Evolutionary conservation across 2,113 vertebrate species (phyloP).

Genomic region (Hemibates koningsi): DNA sequence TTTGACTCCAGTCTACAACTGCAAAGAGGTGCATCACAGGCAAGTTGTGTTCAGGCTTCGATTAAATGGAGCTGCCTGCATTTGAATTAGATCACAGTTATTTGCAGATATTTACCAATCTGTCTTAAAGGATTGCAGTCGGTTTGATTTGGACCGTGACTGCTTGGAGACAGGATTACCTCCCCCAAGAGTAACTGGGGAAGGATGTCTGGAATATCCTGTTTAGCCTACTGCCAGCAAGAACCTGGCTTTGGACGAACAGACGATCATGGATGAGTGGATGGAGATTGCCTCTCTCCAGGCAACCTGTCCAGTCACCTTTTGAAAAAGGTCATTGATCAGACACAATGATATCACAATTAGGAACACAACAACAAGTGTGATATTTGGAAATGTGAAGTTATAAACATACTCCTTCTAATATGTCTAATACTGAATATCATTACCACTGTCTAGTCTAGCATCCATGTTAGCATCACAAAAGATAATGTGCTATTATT

Average conservation of each 20-base stretch:
- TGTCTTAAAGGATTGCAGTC: background rate
- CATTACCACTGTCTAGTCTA: background rate
- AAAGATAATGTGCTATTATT: background rate
- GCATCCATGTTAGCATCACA: background rate
- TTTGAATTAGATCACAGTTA: background rate
- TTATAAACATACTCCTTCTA: background rate
- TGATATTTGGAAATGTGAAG: background rate
- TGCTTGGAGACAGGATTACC: background rate
- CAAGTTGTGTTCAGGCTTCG: background rate
- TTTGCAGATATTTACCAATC: background rate
- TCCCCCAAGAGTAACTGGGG: background rate
- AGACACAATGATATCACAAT: background rate
- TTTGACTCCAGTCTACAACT: background rate
- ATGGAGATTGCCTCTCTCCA: background rate
- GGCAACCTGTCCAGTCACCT: background rate
- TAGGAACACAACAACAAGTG: background rate
- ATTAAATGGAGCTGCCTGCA: background rate
- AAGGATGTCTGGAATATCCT: background rate
- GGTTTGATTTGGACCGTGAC: fast-evolving
- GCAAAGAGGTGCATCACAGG: fast-evolving
- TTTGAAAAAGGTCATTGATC: background rate
- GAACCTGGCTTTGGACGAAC: background rate
- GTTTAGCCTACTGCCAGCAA: background rate
- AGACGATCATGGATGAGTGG: fast-evolving
- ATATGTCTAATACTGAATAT: background rate